Conservation (phyloP, 2,113 vertebrate species). For the Indicator indicator region DNA sequence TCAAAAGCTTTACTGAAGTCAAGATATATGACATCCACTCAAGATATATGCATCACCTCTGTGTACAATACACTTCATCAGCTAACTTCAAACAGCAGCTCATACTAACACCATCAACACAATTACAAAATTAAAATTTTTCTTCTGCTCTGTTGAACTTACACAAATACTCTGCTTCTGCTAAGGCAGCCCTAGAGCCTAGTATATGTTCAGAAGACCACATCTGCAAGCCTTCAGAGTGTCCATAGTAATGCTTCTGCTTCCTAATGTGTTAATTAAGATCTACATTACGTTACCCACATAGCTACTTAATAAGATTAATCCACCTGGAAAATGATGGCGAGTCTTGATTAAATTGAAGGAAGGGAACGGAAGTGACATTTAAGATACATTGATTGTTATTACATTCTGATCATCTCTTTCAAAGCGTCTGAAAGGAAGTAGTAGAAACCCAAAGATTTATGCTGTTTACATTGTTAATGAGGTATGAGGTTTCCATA, state of each 20-base stretch:
- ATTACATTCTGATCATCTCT: conserved; percentile 67
- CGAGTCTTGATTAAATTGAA: conserved; percentile 74
- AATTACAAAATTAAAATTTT: background rate
- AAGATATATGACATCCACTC: too few species aligned
- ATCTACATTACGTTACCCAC: conserved; percentile 72
- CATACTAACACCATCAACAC: background rate
- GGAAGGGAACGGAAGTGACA: conserved; percentile 54
- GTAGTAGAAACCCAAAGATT: conserved; percentile 25
- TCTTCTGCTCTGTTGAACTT: background rate
- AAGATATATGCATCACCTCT: background rate
- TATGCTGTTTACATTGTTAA: conserved; percentile 26
- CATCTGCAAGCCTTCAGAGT: conserved; percentile 39
- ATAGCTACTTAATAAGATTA: conserved; percentile 77
- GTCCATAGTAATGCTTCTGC: conserved; percentile 63
- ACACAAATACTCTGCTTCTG: conserved; percentile 23
- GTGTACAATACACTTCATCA: background rate
- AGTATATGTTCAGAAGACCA: conserved; percentile 53
- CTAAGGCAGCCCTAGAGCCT: background rate
- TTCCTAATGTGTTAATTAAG: conserved; percentile 73
- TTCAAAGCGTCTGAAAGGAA: conserved; percentile 54
- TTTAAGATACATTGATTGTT: conserved; percentile 75
- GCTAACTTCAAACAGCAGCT: background rate
- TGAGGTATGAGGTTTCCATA: conserved; percentile 7
- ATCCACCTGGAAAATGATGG: conserved; percentile 72
- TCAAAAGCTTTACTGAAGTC: too few species aligned